Evolutionary conservation across 1,140 invertebrate species (phyloP).

Genomic region (Drosophila leontia): DNA sequence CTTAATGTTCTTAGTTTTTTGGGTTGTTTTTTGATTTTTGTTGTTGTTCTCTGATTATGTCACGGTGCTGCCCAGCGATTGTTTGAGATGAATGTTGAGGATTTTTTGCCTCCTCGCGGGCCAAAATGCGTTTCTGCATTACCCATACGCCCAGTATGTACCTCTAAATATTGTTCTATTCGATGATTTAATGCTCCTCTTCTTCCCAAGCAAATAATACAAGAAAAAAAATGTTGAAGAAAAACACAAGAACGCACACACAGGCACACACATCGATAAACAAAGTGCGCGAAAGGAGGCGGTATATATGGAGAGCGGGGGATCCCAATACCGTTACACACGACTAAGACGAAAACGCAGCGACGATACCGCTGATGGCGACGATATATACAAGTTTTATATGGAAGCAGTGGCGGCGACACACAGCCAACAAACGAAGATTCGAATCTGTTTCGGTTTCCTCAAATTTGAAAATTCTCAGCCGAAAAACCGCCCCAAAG

Average conservation of each 20-base stretch:
- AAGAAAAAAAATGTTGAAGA: slow-evolving; percentile 14
- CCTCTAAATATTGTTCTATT: slow-evolving; percentile 26
- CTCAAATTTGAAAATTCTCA: slow-evolving; percentile 67
- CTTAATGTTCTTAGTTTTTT: slow-evolving; percentile 64
- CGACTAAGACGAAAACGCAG: slow-evolving; percentile 49
- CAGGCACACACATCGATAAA: slow-evolving; percentile 58
- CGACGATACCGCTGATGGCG: slow-evolving; percentile 36
- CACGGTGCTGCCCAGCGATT: slow-evolving; percentile 59
- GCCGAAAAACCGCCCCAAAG: slow-evolving; percentile 38
- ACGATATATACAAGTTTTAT: slow-evolving; percentile 24
- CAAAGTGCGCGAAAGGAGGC: slow-evolving; percentile 67
- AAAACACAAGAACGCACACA: slow-evolving; percentile 48
- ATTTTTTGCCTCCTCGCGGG: not conserved
- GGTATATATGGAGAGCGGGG: slow-evolving; percentile 23
- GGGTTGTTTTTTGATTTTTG: slow-evolving; percentile 10
- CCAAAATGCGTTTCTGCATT: slow-evolving; percentile 41
- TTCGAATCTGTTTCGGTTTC: slow-evolving; percentile 83
- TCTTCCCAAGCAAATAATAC: slow-evolving; percentile 33
- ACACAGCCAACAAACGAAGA: slow-evolving; percentile 84
- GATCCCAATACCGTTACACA: slow-evolving; percentile 69
- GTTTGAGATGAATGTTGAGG: slow-evolving; percentile 10
- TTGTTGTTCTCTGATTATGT: slow-evolving; percentile 56
- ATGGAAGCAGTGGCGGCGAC: slow-evolving; percentile 53
- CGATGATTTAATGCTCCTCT: slow-evolving; percentile 41
- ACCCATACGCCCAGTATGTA: slow-evolving; percentile 31